phyloP scores from a whole-genome alignment of 2,888 invertebrate species.

The Entomobrya proxima region DNA sequence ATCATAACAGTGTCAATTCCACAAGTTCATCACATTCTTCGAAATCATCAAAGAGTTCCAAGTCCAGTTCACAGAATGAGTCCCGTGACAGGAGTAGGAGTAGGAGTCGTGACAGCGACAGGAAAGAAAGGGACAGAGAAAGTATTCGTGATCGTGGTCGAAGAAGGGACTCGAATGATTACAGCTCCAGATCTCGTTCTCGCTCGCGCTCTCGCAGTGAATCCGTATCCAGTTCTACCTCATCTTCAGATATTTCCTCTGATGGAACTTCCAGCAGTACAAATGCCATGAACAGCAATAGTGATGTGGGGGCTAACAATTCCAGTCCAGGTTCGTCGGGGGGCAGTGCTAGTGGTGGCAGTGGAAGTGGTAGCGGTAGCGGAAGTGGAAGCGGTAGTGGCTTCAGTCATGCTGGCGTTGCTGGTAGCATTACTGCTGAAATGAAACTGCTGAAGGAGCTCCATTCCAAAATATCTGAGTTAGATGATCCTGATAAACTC shows the following conservation, averaged over 20 bases:
- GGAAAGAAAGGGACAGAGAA: slow-evolving; percentile 39
- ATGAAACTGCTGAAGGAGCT: slow-evolving; percentile 74
- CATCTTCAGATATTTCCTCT: slow-evolving; percentile 55
- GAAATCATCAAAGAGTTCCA: slow-evolving; percentile 55
- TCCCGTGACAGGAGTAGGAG: slow-evolving; percentile 8
- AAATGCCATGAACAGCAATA: slow-evolving; percentile 52
- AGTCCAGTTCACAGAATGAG: slow-evolving; percentile 5
- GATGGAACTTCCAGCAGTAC: slow-evolving; percentile 56
- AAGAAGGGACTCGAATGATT: slow-evolving; percentile 58
- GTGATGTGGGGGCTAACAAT: slow-evolving; percentile 61
- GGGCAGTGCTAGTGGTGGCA: too few relatives aligned
- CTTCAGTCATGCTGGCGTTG: slow-evolving; percentile 73
- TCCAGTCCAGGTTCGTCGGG: slow-evolving; percentile 62
- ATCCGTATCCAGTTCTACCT: slow-evolving; percentile 59
- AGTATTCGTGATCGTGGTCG: slow-evolving; percentile 37
- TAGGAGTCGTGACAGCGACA: slow-evolving; percentile 19
- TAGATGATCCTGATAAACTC: slow-evolving; percentile 74
- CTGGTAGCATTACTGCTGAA: slow-evolving; percentile 75
- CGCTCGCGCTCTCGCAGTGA: slow-evolving; percentile 62
- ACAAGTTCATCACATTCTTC: slow-evolving; percentile 53
- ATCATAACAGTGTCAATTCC: slow-evolving; percentile 57
- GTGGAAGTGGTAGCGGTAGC: slow-evolving; percentile 32
- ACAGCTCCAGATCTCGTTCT: slow-evolving; percentile 56
- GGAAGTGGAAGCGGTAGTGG: slow-evolving; percentile 54
- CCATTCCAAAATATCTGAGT: slow-evolving; percentile 70